These are phyloP conservation scores for Circaetus cinerascens DNA, from an alignment of 2,113 vertebrate species.

Conservation along the genomic window DNA sequence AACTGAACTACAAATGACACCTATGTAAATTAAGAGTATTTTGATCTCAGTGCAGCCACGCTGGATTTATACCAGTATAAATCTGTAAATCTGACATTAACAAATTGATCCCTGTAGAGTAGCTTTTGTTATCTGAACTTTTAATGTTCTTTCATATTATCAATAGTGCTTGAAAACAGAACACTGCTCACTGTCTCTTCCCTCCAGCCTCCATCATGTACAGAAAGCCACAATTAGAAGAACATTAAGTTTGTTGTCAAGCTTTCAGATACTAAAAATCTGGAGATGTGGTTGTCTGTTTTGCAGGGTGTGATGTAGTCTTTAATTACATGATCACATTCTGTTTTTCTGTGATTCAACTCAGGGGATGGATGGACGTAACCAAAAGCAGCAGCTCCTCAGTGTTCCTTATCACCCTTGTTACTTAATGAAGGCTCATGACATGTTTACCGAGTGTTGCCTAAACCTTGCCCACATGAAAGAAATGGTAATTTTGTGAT, in stretches of 20 bases:
- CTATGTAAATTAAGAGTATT: slow-evolving; percentile 27
- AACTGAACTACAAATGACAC: slow-evolving; percentile 18
- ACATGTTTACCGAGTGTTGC: not conserved
- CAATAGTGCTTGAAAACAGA: not conserved
- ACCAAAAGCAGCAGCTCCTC: not conserved
- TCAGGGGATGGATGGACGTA: not conserved
- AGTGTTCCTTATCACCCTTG: not conserved
- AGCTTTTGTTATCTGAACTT: slow-evolving; percentile 5
- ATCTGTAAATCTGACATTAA: slow-evolving; percentile 27
- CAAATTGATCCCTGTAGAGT: slow-evolving; percentile 22
- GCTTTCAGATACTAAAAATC: not conserved
- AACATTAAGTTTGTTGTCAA: not conserved
- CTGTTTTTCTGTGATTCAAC: not conserved
- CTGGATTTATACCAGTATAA: slow-evolving; percentile 4
- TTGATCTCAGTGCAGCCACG: slow-evolving; percentile 18
- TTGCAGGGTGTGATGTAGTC: not conserved
- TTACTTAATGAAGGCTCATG: not conserved
- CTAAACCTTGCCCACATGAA: not conserved
- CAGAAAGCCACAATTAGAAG: not conserved
- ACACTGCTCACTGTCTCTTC: not conserved
- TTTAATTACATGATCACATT: not conserved
- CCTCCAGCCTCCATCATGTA: not conserved
- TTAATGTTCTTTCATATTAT: slow-evolving; percentile 4
- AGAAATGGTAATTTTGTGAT: not conserved
- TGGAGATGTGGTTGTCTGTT: not conserved